Base-by-base conservation (phyloP, 2,797 vertebrate species). In the Myripristis murdjan region DNA sequence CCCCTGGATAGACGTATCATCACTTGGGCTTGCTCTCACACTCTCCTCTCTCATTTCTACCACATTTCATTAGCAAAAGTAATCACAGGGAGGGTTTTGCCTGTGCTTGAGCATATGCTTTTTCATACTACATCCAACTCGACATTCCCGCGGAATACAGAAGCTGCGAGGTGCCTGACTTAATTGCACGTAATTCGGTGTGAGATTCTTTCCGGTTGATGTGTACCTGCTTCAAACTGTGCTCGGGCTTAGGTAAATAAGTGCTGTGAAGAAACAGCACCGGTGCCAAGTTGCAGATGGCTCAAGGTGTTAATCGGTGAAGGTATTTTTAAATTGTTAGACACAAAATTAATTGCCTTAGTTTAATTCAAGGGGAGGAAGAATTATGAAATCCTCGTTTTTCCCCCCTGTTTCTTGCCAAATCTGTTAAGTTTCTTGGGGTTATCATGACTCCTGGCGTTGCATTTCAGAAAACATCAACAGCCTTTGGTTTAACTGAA, bases 401-500 rank as follows among this genome's bases (percentile, higher is more conserved):
- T 28, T 68, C 28, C 26, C 28, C 31, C 51, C 71, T 35, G 14
- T 52, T 61, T 76, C 18, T 64, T 68, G 73, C 63, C 80, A 65
- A 69, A 26, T 73, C 37, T 48, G 43, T 33, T 12, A 69, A 63
- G 59, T 72, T 84, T 82, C 43, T 58, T 44, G 23, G 54, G 67
- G 73, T 84, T 82, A 68, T 85, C 60, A 64, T 80, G 69, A 81
- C 81, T 78, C 51, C 68, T 77, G 82, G 87, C 76, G 64, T 56
- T 64, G 43, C 63, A 43, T 74, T 82, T 66, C 35, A 69, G 52
- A 86, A 81, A 89, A 82, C 75, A 81, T 84, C 79, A 89, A 87
- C 79, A 87, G 80, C 77, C 78, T 79, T 85, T 78, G 82, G 86
- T 82, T 87, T 52, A 60, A 76, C 74, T 73, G 74, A 78, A 73